A percentile compares a stretch with the other conserved stretches of the same genome.
phyloP scores from a whole-genome alignment of 2,888 invertebrate species.

The Minunthozetes semirufus region DNA sequence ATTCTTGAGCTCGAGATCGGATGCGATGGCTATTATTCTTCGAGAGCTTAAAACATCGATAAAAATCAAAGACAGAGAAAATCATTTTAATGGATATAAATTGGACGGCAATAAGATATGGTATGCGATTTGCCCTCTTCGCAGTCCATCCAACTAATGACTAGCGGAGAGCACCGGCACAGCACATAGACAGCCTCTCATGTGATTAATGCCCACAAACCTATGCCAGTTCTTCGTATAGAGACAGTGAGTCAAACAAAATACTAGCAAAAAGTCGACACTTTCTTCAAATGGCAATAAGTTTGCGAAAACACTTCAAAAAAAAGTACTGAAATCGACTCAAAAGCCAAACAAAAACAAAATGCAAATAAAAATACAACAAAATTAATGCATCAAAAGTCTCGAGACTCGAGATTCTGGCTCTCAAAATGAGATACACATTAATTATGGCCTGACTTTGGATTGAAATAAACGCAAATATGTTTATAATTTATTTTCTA shows the following conservation, averaged over 20 bases:
- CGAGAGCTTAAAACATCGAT: neutral
- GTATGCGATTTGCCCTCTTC: neutral
- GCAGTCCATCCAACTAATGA: neutral
- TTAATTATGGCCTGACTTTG: neutral
- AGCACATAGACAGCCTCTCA: neutral
- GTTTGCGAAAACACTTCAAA: neutral
- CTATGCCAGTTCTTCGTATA: neutral
- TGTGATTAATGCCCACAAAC: conserved; percentile 4
- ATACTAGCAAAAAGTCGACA: conserved; percentile 5
- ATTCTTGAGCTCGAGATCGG: neutral
- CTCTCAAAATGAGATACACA: neutral
- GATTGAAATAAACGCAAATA: neutral
- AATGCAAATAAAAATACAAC: neutral
- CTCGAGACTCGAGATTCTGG: neutral
- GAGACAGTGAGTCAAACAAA: neutral
- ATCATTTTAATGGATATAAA: neutral
- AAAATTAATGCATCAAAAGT: neutral
- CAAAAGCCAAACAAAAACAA: neutral
- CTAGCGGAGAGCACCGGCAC: neutral
- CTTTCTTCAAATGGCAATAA: conserved; percentile 9
- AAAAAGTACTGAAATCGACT: neutral
- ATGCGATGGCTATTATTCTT: neutral
- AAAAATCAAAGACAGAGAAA: neutral
- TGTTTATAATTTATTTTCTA: neutral
- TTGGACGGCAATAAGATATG: conserved; percentile 4